Evolutionary conservation across 2,113 vertebrate species (phyloP).

Genomic region (Halcyon senegalensis): DNA sequence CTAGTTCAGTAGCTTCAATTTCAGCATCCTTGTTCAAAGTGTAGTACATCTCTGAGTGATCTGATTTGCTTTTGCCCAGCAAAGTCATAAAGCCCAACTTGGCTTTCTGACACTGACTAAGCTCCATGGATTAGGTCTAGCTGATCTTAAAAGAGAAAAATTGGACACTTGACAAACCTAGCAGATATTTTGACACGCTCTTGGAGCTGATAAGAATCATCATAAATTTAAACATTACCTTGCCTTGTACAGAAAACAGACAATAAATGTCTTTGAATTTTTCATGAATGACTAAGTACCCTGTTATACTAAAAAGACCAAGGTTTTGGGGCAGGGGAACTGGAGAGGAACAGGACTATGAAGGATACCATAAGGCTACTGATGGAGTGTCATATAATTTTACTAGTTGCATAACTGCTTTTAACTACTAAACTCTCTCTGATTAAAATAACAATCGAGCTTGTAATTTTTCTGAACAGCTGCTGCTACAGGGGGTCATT

Average conservation of each 20-base stretch:
- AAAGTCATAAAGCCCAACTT: slow-evolving; percentile 58
- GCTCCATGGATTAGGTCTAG: slow-evolving; percentile 55
- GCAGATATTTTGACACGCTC: slow-evolving; percentile 63
- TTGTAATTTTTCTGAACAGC: slow-evolving; percentile 85
- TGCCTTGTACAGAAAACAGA: slow-evolving; percentile 54
- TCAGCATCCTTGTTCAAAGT: neutral
- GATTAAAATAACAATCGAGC: slow-evolving; percentile 86
- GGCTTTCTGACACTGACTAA: slow-evolving; percentile 53
- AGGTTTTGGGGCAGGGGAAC: neutral
- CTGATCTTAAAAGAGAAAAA: slow-evolving; percentile 71
- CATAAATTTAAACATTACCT: slow-evolving; percentile 73
- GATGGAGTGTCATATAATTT: slow-evolving; percentile 78
- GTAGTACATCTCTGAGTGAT: neutral
- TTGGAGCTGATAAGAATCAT: slow-evolving; percentile 64
- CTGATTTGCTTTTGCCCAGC: slow-evolving; percentile 39
- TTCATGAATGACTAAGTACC: slow-evolving; percentile 66
- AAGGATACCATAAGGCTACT: slow-evolving; percentile 65
- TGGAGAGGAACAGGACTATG: neutral
- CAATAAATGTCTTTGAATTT: slow-evolving; percentile 75
- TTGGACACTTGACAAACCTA: slow-evolving; percentile 51
- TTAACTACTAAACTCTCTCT: slow-evolving; percentile 79
- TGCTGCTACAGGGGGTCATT: slow-evolving; percentile 82
- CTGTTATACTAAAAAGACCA: slow-evolving; percentile 63
- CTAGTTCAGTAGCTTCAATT: slow-evolving; percentile 6
- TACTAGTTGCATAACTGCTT: slow-evolving; percentile 82